A percentile compares a stretch with the other conserved stretches of the same genome.
Conservation (phyloP, 2,113 vertebrate species). For the Trachemys scripta region DNA sequence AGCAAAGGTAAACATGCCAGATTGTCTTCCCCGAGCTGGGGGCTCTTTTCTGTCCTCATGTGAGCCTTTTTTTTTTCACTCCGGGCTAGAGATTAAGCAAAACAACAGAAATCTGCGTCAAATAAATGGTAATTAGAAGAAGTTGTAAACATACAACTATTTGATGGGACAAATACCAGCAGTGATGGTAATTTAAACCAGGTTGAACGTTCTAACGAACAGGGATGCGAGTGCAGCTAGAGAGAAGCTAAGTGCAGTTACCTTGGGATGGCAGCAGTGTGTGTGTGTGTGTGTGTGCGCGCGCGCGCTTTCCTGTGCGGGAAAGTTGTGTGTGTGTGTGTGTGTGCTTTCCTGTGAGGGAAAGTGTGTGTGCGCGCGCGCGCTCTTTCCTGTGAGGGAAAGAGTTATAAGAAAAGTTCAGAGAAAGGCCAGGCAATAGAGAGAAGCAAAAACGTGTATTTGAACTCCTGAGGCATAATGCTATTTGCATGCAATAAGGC, state of each 20-base stretch:
- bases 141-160: background rate
- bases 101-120: background rate
- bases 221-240: background rate
- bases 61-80: slow-evolving; percentile 31
- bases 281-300: too few relatives aligned
- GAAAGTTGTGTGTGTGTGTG: too few relatives aligned
- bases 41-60: accelerated
- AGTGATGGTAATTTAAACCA: background rate
- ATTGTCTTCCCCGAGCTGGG: background rate
- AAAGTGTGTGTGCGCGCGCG: too few relatives aligned
- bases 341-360: too few relatives aligned
- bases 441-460: background rate
- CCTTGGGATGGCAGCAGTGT: background rate
- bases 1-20: background rate
- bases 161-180: background rate
- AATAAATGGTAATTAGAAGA: background rate
- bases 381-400: too few relatives aligned
- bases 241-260: too few relatives aligned
- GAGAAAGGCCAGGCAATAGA: background rate
- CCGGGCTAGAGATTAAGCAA: background rate
- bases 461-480: background rate
- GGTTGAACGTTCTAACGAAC: background rate
- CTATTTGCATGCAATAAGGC: background rate
- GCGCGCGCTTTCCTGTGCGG: too few relatives aligned
- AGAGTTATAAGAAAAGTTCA: background rate